A percentile compares a stretch with the other conserved stretches of the same genome.
phyloP scores from a whole-genome alignment of 2,113 vertebrate genomes.

The Bos indicus region DNA sequence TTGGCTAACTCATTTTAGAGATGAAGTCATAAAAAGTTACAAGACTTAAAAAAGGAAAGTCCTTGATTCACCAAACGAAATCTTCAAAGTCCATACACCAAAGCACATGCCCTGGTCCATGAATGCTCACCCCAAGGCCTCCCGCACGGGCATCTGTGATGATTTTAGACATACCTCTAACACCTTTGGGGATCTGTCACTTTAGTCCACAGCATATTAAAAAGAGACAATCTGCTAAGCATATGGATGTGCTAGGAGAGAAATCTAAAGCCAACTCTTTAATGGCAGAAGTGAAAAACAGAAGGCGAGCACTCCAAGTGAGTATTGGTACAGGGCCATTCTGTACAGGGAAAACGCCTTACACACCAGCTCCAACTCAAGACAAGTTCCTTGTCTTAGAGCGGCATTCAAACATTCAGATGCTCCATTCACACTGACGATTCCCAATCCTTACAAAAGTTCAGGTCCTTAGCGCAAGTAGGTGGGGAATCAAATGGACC shows the following conservation, averaged over 20 bases:
- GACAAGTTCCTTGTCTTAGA: neutral
- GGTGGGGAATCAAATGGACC: neutral
- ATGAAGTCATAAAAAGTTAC: neutral
- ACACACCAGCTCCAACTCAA: neutral
- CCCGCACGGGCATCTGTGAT: neutral
- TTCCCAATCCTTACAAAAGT: neutral
- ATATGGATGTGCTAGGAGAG: neutral
- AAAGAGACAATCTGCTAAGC: neutral
- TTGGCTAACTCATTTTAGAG: neutral
- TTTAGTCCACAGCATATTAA: neutral
- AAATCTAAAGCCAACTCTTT: neutral
- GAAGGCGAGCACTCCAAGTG: neutral
- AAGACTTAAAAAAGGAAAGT: neutral
- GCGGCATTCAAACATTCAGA: neutral
- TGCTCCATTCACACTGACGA: neutral
- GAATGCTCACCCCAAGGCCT: neutral
- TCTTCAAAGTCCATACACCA: neutral
- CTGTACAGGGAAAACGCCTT: neutral
- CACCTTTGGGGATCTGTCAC: neutral
- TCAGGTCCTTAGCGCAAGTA: neutral
- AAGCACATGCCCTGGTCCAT: neutral
- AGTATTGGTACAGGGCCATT: neutral
- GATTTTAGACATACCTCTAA: neutral
- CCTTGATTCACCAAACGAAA: neutral
- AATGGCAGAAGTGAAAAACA: neutral